Conservation (phyloP, 2,113 vertebrate species). For the Nyctereutes procyonoides region DNA sequence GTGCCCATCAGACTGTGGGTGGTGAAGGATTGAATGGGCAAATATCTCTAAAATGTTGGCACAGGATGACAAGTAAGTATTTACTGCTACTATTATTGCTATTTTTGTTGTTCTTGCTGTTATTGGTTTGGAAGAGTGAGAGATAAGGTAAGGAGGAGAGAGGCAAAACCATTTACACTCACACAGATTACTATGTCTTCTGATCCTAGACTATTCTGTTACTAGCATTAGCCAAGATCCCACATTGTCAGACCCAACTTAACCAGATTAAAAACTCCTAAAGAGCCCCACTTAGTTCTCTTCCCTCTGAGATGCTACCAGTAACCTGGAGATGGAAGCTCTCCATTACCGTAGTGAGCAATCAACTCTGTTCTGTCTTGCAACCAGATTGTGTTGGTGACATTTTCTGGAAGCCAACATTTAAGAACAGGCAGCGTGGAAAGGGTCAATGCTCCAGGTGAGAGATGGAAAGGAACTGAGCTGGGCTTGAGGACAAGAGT, state of each 20-base stretch:
- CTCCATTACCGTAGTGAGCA: neutral
- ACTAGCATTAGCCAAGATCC: neutral
- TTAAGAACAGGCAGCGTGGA: neutral
- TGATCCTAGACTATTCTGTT: neutral
- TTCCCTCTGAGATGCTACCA: neutral
- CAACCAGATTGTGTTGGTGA: neutral
- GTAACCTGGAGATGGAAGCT: neutral
- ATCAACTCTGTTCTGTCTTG: neutral
- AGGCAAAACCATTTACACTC: neutral
- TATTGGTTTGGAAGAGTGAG: neutral
- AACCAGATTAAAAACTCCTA: neutral
- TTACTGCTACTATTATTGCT: neutral
- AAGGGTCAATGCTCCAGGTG: neutral
- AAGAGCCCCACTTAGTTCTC: neutral
- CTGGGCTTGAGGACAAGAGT: neutral
- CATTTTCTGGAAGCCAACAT: constrained; percentile 29
- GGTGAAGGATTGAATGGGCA: neutral
- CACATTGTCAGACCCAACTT: neutral
- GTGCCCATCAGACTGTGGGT: neutral
- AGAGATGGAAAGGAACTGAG: neutral
- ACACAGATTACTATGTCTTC: neutral
- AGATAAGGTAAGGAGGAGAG: neutral
- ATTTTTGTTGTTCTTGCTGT: neutral
- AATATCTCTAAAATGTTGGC: neutral
- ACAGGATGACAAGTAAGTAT: neutral